Conservation (phyloP, 1,140 invertebrate genomes). For the Meloidogyne chitwoodi region DNA sequence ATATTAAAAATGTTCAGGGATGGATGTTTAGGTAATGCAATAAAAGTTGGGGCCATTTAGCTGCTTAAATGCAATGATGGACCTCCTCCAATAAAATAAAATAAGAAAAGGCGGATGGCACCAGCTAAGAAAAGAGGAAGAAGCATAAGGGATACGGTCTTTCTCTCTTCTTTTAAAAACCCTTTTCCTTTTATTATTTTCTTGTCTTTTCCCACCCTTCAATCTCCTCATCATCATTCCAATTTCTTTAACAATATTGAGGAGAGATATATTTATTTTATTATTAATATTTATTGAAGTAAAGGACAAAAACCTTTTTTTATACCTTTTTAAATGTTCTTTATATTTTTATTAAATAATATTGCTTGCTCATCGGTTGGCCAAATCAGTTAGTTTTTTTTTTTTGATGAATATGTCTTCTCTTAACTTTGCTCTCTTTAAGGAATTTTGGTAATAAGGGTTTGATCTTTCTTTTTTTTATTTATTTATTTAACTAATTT, state of each 20-base stretch:
- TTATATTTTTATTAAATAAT: background rate
- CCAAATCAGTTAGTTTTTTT: background rate
- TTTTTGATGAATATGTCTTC: background rate
- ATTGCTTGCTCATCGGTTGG: background rate
- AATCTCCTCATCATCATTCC: background rate
- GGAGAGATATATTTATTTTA: background rate
- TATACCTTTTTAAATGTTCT: background rate
- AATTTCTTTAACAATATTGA: background rate
- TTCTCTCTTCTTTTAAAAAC: background rate
- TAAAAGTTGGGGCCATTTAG: conserved; percentile 7
- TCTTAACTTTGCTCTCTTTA: background rate
- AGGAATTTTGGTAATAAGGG: background rate
- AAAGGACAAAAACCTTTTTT: background rate
- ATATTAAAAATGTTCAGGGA: background rate
- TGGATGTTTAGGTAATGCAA: background rate
- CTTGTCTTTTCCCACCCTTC: background rate
- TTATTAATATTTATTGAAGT: background rate
- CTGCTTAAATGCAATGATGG: background rate
- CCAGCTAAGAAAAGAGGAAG: background rate
- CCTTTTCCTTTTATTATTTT: background rate
- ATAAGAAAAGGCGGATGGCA: background rate
- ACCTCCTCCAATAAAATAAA: background rate
- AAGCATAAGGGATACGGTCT: background rate
- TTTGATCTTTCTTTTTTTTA: too few relatives aligned
- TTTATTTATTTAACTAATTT: too few relatives aligned